Percentiles rank a stretch among this genome's conserved stretches.
Evolutionary conservation across 2,888 invertebrate genomes (phyloP).

Genomic region (Hyppa rectilinea): DNA sequence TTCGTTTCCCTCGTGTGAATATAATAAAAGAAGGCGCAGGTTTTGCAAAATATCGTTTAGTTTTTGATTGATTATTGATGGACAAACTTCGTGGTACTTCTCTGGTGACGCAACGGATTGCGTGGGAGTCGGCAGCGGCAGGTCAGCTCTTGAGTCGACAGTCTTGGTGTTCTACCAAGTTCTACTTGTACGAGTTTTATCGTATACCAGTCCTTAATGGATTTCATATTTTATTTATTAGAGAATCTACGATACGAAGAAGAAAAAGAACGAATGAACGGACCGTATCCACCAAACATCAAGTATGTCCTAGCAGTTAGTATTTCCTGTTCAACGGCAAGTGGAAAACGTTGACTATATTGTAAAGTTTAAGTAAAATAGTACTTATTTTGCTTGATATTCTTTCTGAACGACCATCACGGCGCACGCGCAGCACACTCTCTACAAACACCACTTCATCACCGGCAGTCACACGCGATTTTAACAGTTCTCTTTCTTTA

Average conservation of each 20-base stretch:
- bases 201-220: no score
- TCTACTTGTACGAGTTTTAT: background rate
- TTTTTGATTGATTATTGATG: constrained; percentile 56
- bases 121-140: background rate
- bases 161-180: background rate
- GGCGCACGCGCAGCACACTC: constrained; percentile 19
- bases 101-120: constrained; percentile 4
- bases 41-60: constrained; percentile 33
- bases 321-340: background rate
- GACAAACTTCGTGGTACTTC: constrained; percentile 22
- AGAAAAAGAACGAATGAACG: no score
- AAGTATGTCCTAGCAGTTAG: no score
- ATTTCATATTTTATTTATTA: no score
- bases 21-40: background rate
- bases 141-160: background rate
- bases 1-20: background rate
- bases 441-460: constrained; percentile 43
- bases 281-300: no score
- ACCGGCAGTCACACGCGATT: constrained; percentile 25
- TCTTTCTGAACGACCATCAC: background rate
- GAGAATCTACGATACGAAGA: no score
- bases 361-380: background rate
- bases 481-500: constrained; percentile 37
- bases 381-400: background rate
- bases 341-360: background rate